These are phyloP conservation scores for Rhynchonycteris naso DNA, from an alignment of 2,797 vertebrate species.

Conservation along the genomic window DNA sequence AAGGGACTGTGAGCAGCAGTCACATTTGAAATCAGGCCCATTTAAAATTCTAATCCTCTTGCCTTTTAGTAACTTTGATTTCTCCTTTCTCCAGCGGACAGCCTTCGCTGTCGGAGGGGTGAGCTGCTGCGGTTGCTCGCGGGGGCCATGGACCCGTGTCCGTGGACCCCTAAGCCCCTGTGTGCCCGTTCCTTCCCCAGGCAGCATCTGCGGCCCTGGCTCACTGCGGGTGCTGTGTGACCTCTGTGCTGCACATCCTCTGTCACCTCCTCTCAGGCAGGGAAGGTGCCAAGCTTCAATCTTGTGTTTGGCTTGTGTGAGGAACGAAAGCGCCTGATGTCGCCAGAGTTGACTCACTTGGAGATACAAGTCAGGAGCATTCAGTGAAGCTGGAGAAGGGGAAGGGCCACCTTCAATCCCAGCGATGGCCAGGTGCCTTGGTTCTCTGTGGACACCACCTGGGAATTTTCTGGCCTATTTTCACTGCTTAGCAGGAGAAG, in stretches of 20 bases:
- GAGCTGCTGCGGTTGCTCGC: background rate
- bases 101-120: background rate
- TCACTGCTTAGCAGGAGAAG: background rate
- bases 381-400: background rate
- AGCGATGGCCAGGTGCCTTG: background rate
- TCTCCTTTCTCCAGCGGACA: background rate
- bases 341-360: background rate
- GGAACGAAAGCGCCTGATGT: background rate
- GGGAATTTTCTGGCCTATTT: background rate
- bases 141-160: background rate
- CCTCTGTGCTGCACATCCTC: background rate
- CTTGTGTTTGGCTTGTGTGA: background rate
- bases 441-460: background rate
- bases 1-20: background rate
- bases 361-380: background rate
- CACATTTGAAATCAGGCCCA: background rate
- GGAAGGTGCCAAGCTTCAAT: background rate
- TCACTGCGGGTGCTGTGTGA: accelerated
- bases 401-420: background rate
- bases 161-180: background rate
- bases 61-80: background rate
- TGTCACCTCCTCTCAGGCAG: background rate
- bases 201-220: background rate
- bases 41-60: background rate
- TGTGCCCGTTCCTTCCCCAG: background rate